These are phyloP conservation scores for Synaphobranchus kaupii DNA, from an alignment of 2,797 vertebrate genomes.

Conservation along the genomic window DNA sequence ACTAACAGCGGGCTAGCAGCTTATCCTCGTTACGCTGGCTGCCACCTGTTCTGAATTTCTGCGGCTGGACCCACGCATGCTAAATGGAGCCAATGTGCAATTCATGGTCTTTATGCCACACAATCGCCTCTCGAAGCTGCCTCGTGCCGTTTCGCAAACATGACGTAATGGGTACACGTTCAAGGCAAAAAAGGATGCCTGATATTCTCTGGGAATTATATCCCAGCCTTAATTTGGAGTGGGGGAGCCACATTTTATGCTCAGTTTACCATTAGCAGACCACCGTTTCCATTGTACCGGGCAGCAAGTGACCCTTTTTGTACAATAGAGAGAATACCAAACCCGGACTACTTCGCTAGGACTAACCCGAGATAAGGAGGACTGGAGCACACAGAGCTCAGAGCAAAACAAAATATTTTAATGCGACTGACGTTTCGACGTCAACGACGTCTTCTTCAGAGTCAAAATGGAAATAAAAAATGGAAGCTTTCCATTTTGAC, in stretches of 20 bases:
- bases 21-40: constrained; percentile 26
- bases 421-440: too few species aligned
- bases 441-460: too few species aligned
- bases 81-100: constrained; percentile 19
- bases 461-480: too few species aligned
- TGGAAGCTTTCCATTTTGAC: too few species aligned
- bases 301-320: constrained; percentile 25
- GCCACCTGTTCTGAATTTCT: constrained; percentile 49
- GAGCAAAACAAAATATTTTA: too few species aligned
- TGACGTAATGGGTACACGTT: not conserved
- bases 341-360: too few species aligned
- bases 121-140: not conserved
- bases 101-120: not conserved
- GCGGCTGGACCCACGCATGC: constrained; percentile 40
- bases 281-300: constrained; percentile 22
- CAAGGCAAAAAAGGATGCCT: not conserved
- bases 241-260: not conserved
- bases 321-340: too few species aligned
- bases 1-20: constrained; percentile 8
- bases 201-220: not conserved
- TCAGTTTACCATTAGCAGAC: constrained; percentile 20
- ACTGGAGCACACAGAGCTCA: too few species aligned
- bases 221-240: not conserved
- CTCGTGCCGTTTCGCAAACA: not conserved
- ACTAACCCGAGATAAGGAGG: too few species aligned